Evolutionary conservation across 2,797 vertebrate species (phyloP).

Genomic region (Momotus momota): DNA sequence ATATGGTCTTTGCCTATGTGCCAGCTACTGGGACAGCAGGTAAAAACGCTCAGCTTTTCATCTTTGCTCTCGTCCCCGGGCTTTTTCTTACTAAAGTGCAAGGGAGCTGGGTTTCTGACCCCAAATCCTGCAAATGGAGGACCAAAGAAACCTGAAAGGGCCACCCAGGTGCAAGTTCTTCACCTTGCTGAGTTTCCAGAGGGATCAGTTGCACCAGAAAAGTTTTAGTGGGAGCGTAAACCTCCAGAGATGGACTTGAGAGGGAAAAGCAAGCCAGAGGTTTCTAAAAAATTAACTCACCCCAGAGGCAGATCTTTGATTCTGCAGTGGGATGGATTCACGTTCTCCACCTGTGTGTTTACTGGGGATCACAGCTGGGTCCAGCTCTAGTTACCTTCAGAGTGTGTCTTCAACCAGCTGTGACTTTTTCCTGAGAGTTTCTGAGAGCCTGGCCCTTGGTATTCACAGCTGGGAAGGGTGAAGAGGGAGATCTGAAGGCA

Average conservation of each 20-base stretch:
- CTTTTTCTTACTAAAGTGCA: not conserved
- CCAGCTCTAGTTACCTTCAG: not conserved
- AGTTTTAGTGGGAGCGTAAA: not conserved
- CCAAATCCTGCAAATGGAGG: not conserved
- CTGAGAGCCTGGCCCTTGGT: not conserved
- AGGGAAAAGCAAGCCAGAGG: not conserved
- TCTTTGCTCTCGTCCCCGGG: not conserved
- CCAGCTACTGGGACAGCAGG: constrained; percentile 91
- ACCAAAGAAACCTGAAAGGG: not conserved
- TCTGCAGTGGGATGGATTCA: not conserved
- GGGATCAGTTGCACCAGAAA: not conserved
- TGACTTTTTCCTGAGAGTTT: not conserved
- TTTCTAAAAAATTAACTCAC: not conserved
- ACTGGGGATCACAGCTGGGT: not conserved
- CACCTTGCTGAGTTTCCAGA: not conserved
- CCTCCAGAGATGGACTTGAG: not conserved
- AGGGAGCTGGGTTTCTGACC: not conserved
- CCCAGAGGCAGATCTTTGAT: not conserved
- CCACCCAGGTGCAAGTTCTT: not conserved
- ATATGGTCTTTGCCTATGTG: constrained; percentile 89
- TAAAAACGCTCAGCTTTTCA: constrained; percentile 51
- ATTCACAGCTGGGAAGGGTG: not conserved
- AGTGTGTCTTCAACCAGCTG: not conserved
- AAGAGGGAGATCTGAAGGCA: not conserved
- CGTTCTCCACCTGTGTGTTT: not conserved